Base-by-base conservation (phyloP, 1,140 invertebrate species). In the Drosophila hydei region DNA sequence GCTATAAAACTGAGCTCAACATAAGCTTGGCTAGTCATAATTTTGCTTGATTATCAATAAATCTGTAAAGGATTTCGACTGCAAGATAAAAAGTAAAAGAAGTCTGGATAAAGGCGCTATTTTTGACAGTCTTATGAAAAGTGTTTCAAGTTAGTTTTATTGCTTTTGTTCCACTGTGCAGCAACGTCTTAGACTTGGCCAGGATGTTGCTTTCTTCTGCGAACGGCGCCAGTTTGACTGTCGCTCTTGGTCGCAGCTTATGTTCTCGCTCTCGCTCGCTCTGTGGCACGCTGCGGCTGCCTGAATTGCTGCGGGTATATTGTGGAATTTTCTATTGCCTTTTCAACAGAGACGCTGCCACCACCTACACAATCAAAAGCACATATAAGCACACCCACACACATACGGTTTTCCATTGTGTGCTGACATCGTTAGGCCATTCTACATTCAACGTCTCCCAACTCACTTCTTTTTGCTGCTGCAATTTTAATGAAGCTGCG, bases 401-500 rank as follows among this genome's bases (percentile, higher is more conserved):
- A 9, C 16, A 27, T n/a, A 11, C 9, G 33, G 2, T 16, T 11
- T 47, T 40, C 64, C 79, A 84, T 84, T 85, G 81, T 85, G 62
- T 67, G 67, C 74, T 81, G 78, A 78, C 71, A 76, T 84, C 79
- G 79, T 84, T 84, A 84, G 79, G 80, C 79, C 72, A 84, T 59
- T 71, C 67, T 75, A 65, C 62, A 36, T 55, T 14, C 42, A 36
- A 4, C 36, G 30, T 45, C 47, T 61, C 51, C 47, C 45, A 33
- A 42, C 38, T 42, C 38, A 6, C 38, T 42, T 16, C 38, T 16
- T 16, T 42, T 4, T 3, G 55, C 75, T 87, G 81, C 77, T 87
- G 83, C 81, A 87, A 87, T 88, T 87, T 87, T 87, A 87, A 87
- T 87, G 83, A 88, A 87, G 81, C 81, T 87, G 81, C 83, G 81